Evolutionary conservation across 2,888 invertebrate species (phyloP).

Genomic region (Helicoverpa assulta): DNA sequence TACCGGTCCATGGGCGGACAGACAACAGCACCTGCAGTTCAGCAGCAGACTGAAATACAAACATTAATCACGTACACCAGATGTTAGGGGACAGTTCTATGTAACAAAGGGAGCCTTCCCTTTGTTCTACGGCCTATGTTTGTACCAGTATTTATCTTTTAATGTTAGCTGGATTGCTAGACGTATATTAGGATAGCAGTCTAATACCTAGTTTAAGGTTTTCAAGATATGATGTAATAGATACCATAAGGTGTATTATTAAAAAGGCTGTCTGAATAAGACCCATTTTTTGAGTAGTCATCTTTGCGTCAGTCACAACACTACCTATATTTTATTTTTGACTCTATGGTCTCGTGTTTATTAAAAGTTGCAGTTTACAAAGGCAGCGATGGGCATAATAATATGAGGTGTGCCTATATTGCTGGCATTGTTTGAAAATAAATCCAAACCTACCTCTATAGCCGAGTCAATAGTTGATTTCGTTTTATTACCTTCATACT

Average conservation of each 20-base stretch:
- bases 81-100: constrained; percentile 33
- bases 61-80: constrained; percentile 57
- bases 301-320: too few species aligned
- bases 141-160: constrained; percentile 27
- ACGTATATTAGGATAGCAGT: not conserved
- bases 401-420: too few species aligned
- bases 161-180: constrained; percentile 17
- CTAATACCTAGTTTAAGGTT: too few species aligned
- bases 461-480: constrained; percentile 13
- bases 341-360: too few species aligned
- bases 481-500: constrained; percentile 22
- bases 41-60: constrained; percentile 41
- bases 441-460: constrained; percentile 7
- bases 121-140: constrained; percentile 35
- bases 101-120: constrained; percentile 29
- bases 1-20: constrained; percentile 5
- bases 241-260: too few species aligned
- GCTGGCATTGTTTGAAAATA: not conserved
- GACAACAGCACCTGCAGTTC: constrained; percentile 36
- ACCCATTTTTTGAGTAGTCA: too few species aligned
- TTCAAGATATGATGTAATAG: too few species aligned
- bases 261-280: too few species aligned
- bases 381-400: too few species aligned
- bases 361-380: too few species aligned
- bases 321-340: too few species aligned